Base-by-base conservation (phyloP, 2,797 vertebrate species). In the Allobates femoralis region DNA sequence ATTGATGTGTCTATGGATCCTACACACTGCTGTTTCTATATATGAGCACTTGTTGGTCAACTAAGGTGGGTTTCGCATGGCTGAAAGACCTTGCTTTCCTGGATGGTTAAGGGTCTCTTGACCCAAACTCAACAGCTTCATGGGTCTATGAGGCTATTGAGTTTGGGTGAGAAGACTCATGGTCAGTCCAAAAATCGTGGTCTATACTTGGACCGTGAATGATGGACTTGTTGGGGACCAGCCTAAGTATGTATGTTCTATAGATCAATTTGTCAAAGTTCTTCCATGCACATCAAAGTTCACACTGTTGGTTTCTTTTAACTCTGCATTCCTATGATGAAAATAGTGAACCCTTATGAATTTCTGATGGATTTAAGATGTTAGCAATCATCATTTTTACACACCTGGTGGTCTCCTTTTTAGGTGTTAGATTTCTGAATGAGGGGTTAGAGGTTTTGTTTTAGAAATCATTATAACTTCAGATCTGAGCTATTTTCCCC, bases 401-500 rank as follows among this genome's bases (percentile, higher is more conserved):
- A 28, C 71, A 79, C 76, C 53, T 85, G 84, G 84, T 79, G 84
- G 75, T 85, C 84, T 46, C 66, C 16, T n/a, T 37, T 28, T 23
- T 41, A 30, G n/a, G 64, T 32, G n/a, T 85, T 64, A 46, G 32
- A 79, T 85, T 78, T 71, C 84, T 85, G 7, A 46, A 50, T 41
- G 16, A 85, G 66, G 34, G 84, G 84, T 85, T 85, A 85, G 62
- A 85, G 84, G 84, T 85, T 85, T 30, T 85, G 75, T 85, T 85
- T 82, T 79, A 67, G 75, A 78, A 78, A 46, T 66, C 64, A 85
- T 79, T 85, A 51, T 71, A 79, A 78, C 50, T 30, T 79, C 50
- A 85, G 62, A 79, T 79, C 84, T 41, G 21, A 79, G 64, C n/a
- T 69, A 79, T 79, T 85, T 79, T 79, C 60, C 8, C 41, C 75